phyloP scores from a whole-genome alignment of 2,797 vertebrate species.

The Merluccius polli region DNA sequence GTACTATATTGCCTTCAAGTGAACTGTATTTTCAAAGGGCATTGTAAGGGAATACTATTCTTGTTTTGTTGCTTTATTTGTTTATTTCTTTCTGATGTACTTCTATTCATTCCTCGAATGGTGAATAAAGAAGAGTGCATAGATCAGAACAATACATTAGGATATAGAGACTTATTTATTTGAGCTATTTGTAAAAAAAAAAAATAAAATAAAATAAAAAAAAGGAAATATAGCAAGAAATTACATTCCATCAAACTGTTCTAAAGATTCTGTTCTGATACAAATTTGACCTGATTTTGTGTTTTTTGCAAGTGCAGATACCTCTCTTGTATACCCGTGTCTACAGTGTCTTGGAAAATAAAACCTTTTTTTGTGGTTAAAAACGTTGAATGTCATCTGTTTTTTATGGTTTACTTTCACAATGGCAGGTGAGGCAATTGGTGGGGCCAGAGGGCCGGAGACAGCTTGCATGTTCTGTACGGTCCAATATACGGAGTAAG shows the following conservation, averaged over 20 bases:
- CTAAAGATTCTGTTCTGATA: conserved; percentile 65
- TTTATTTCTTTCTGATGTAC: conserved; percentile 49
- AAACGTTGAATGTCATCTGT: background rate
- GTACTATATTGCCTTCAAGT: conserved; percentile 44
- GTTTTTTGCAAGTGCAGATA: conserved; percentile 69
- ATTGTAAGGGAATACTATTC: conserved; percentile 37
- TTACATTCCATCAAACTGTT: conserved; percentile 77
- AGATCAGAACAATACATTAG: conserved; percentile 67
- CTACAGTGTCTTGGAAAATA: conserved; percentile 75
- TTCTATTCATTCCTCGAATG: conserved; percentile 63
- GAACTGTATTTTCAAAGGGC: conserved; percentile 44
- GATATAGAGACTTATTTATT: conserved; percentile 79
- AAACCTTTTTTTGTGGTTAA: conserved; percentile 73
- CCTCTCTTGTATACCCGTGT: conserved; percentile 68
- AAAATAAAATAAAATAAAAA: conserved; percentile 63
- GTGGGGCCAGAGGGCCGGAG: background rate
- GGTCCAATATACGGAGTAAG: background rate
- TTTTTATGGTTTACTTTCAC: background rate
- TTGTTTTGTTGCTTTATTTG: conserved; percentile 50
- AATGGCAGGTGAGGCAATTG: background rate
- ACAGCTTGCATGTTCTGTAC: background rate
- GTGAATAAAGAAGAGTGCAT: conserved; percentile 65
- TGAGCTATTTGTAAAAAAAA: conserved; percentile 68
- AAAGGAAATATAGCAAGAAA: conserved; percentile 47
- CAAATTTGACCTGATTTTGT: conserved; percentile 61